Base-by-base conservation (phyloP, 1,140 invertebrate species). In the Parapsyche elsis region DNA sequence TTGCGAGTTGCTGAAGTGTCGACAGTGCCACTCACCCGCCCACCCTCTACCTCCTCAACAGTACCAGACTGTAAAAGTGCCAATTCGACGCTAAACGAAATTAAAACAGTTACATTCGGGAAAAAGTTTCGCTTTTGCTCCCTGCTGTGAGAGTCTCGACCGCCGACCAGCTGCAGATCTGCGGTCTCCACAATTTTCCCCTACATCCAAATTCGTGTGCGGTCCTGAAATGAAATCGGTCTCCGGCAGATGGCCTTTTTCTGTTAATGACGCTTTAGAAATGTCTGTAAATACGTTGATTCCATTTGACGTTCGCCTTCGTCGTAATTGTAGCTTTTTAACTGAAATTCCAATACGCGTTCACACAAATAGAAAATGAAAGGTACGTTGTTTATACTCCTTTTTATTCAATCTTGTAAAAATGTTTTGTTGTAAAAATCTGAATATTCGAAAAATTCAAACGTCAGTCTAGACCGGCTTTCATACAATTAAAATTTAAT, bases 81-180 rank as follows among this genome's bases (percentile, higher is more conserved):
- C 81, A 83, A 78, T 80, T 80, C 76, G 74, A 59, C 70, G 76
- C 64, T 79, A 57, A 80, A 71, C 76, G 81, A 79, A 80, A 83
- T 80, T 83, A 83, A 83, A 80, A 80, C 76, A 78, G 79, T 83
- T 80, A 79, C 76, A 76, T 83, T 83, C 67, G 76, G 67, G 30
- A 76, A 26, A 67, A 83, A 80, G 73, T 24, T 79, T 79, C 76
- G 21, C 38, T 38, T 30, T 49, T 70, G 49, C 38, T 38, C 19
- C 21, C 21, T 19, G 26, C 45, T 14, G 71, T 38, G 71, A 45
- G 71, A 38, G 49, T 7, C 30, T 38, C 30, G 30, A 38, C 30
- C 30, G 30, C 30, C 30, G 30, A 38, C 30, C 30, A 38, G 30
- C 30, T 38, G 30, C 30, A 38, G 12, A 19, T 53, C 49, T 53